phyloP scores from a whole-genome alignment of 2,797 vertebrate genomes.

The Cetoscarus ocellatus region DNA sequence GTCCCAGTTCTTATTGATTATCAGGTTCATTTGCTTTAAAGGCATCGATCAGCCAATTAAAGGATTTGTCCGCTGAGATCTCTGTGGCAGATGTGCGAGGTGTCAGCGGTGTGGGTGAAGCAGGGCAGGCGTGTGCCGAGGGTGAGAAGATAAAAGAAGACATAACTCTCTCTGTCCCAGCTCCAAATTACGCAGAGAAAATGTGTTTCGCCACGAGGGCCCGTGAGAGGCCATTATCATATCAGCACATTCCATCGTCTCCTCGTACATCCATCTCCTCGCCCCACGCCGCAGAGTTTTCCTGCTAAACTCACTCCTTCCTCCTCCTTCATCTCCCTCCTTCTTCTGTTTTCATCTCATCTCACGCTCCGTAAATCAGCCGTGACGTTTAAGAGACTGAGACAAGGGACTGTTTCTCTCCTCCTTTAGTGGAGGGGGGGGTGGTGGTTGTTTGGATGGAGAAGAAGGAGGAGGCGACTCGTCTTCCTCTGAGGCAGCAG shows the following conservation, averaged over 20 bases:
- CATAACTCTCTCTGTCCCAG: conserved; percentile 16
- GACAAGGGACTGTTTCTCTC: conserved; percentile 23
- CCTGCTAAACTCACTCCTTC: conserved; percentile 3
- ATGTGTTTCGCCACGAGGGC: conserved; percentile 39
- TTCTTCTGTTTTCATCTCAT: conserved; percentile 18
- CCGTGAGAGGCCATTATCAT: conserved; percentile 46
- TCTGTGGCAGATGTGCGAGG: conserved; percentile 29
- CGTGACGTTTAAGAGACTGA: conserved; percentile 59
- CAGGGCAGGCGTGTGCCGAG: not conserved
- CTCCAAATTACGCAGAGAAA: conserved; percentile 37
- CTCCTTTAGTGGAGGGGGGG: conserved; percentile 9
- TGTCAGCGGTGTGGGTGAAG: not conserved
- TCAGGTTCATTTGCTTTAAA: conserved; percentile 69
- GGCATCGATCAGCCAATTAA: conserved; percentile 78
- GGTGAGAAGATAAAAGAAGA: conserved; percentile 49
- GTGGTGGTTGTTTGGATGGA: not conserved
- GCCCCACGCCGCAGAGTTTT: not conserved
- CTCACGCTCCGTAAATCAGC: conserved; percentile 65
- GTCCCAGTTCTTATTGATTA: conserved; percentile 62
- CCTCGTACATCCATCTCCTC: conserved; percentile 37
- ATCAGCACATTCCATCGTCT: conserved; percentile 52
- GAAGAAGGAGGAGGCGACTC: not conserved
- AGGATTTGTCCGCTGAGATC: conserved; percentile 69
- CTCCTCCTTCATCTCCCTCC: not conserved
- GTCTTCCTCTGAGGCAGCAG: no score